Conservation (phyloP, 2,888 invertebrate species). For the Parascotia fuliginaria region DNA sequence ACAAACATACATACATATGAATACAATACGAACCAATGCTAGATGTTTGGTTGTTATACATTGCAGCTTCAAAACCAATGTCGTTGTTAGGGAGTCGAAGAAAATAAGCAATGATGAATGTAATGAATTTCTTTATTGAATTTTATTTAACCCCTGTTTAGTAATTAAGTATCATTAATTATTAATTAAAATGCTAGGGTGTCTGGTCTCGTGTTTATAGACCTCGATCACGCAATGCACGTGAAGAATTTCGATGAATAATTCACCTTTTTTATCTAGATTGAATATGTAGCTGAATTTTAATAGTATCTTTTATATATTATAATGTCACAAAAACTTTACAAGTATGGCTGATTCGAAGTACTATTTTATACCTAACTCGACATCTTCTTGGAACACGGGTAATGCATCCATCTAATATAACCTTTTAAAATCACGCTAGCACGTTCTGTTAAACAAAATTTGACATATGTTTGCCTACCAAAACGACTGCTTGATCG, state of each 20-base stretch:
- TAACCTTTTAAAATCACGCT: no score
- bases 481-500: no score
- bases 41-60: conserved; percentile 13
- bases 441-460: no score
- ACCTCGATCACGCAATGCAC: conserved; percentile 31
- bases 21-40: conserved; percentile 13
- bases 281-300: conserved; percentile 23
- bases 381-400: no score
- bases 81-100: neutral
- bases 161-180: conserved; percentile 38
- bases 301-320: no score
- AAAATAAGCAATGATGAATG: conserved; percentile 18
- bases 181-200: conserved; percentile 37
- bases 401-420: no score
- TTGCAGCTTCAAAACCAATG: neutral
- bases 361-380: no score
- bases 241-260: neutral
- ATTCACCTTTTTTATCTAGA: neutral
- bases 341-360: no score
- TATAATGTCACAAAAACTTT: no score
- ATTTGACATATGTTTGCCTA: no score
- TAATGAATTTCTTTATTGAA: conserved; percentile 11
- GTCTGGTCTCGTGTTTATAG: conserved; percentile 21
- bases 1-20: conserved; percentile 45
- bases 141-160: conserved; percentile 18